Conservation (phyloP, 2,797 vertebrate species). For the Peromyscus aztecus region DNA sequence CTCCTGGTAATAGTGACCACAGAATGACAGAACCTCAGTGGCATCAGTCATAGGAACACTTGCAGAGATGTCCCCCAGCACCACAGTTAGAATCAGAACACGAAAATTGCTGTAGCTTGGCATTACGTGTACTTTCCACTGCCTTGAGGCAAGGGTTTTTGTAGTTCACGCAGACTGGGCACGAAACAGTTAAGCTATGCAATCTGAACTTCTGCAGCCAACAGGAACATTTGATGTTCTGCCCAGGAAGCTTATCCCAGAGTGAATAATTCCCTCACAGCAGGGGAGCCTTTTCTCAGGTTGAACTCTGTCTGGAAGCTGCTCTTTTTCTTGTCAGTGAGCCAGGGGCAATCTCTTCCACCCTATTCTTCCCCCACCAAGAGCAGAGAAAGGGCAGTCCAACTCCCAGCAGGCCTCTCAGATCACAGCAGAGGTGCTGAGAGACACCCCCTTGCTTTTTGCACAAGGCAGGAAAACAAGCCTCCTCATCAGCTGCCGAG, state of each 20-base stretch:
- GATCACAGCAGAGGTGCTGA: neutral
- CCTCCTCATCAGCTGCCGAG: neutral
- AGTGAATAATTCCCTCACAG: constrained; percentile 70
- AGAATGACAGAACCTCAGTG: neutral
- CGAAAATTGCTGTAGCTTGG: neutral
- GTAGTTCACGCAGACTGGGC: neutral
- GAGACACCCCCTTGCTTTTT: neutral
- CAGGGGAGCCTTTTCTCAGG: constrained; percentile 64
- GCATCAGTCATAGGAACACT: neutral
- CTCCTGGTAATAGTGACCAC: neutral
- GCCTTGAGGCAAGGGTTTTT: neutral
- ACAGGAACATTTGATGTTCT: constrained; percentile 22
- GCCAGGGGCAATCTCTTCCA: constrained; percentile 40
- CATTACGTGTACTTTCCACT: neutral
- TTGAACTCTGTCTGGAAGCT: constrained; percentile 70
- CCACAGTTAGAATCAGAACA: neutral
- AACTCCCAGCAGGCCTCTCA: neutral
- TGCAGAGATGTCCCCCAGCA: neutral
- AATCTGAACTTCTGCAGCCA: constrained; percentile 33
- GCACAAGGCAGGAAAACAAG: neutral
- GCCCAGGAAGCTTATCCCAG: constrained; percentile 64
- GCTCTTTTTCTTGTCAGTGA: constrained; percentile 69
- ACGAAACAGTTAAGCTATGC: constrained; percentile 62
- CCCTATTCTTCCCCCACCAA: neutral
- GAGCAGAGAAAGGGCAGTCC: neutral